Evolutionary conservation across 2,797 vertebrate species (phyloP).

Genomic region (Tiaroga cobitis): DNA sequence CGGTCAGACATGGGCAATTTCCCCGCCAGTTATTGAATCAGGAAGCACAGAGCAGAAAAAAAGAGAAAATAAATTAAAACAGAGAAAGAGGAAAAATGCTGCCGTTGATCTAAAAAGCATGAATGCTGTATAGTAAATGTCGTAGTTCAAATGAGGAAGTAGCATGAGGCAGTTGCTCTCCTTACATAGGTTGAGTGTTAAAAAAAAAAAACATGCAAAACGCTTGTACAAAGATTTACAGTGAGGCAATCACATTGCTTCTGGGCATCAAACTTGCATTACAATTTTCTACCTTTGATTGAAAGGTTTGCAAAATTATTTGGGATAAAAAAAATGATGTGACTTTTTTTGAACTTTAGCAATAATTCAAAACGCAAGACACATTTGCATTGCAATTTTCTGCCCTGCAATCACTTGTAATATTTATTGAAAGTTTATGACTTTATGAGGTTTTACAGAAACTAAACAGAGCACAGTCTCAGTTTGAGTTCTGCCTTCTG

Average conservation of each 20-base stretch:
- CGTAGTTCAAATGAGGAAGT: conserved; percentile 57
- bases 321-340: not conserved
- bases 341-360: too few species aligned
- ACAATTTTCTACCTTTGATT: not conserved
- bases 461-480: not conserved
- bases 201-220: not conserved
- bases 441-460: not conserved
- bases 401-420: not conserved
- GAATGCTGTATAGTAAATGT: conserved; percentile 15
- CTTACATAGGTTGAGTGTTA: not conserved
- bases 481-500: not conserved
- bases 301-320: not conserved
- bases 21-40: conserved; percentile 50
- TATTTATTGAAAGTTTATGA: not conserved
- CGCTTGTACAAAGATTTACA: not conserved
- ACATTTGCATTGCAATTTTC: not conserved
- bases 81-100: conserved; percentile 8
- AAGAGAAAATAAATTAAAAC: conserved; percentile 9
- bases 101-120: conserved; percentile 17
- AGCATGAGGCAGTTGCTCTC: conserved; percentile 41
- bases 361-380: not conserved
- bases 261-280: not conserved
- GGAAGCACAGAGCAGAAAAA: conserved; percentile 41
- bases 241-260: not conserved
- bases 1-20: conserved; percentile 53